These are phyloP conservation scores for Poeciliopsis infans DNA, from an alignment of 2,797 vertebrate species.

Conservation along the genomic window DNA sequence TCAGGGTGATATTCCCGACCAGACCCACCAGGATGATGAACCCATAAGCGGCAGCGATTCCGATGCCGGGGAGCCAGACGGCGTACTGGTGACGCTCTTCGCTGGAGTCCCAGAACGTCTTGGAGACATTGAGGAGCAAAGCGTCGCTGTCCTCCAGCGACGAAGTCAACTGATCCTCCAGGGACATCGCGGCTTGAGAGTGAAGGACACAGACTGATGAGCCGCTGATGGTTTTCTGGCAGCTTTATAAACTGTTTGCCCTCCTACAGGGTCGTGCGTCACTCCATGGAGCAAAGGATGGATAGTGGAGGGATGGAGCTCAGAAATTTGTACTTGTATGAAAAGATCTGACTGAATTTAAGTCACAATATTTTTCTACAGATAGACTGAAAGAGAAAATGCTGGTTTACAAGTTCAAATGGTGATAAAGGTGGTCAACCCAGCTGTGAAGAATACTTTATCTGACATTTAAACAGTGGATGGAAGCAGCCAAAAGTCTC, in stretches of 20 bases:
- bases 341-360: not conserved
- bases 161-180: conserved; percentile 36
- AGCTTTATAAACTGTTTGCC: conserved; percentile 43
- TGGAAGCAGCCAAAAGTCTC: not conserved
- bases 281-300: conserved; percentile 1
- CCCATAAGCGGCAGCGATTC: conserved; percentile 88
- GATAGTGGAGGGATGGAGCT: not conserved
- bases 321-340: not conserved
- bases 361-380: not conserved
- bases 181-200: conserved; percentile 44
- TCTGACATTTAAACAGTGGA: not conserved
- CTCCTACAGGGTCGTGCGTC: conserved; percentile 45
- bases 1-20: conserved; percentile 90
- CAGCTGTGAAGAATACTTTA: not conserved
- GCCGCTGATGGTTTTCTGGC: conserved; percentile 6
- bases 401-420: not conserved
- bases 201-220: conserved; percentile 3
- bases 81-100: conserved; percentile 32
- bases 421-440: not conserved
- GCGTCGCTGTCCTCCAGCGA: conserved; percentile 25
- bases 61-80: conserved; percentile 77
- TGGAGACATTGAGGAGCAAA: conserved; percentile 41
- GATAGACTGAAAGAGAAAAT: not conserved
- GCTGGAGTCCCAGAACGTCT: conserved; percentile 1
- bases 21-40: conserved; percentile 90